Evolutionary conservation across 2,888 invertebrate genomes (phyloP).

Genomic region (Tholera decimalis): DNA sequence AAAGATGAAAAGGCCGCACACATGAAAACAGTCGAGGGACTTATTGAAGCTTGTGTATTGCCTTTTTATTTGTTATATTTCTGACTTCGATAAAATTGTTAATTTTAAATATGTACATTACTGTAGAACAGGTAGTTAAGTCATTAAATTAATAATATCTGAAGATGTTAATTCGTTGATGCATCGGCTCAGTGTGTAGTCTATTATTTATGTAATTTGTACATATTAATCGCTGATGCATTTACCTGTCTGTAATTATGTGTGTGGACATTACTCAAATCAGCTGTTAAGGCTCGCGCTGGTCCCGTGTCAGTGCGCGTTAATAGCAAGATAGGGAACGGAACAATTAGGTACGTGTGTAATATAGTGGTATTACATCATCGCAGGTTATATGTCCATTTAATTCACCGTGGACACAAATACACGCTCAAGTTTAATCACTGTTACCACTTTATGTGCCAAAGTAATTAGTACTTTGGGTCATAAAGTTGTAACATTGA

Average conservation of each 20-base stretch:
- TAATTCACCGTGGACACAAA: constrained; percentile 6
- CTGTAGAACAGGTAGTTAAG: background rate
- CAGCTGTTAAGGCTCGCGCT: constrained; percentile 56
- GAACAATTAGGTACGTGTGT: constrained; percentile 40
- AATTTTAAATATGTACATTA: background rate
- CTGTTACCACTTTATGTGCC: no score
- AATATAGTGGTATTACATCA: constrained; percentile 29
- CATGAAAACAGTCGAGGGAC: background rate
- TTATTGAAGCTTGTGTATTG: constrained; percentile 4
- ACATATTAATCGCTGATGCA: constrained; percentile 74
- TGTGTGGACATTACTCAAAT: constrained; percentile 74
- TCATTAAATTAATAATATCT: background rate
- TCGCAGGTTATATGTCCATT: constrained; percentile 21
- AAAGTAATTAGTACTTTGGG: background rate
- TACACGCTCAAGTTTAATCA: background rate
- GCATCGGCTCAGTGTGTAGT: constrained; percentile 53
- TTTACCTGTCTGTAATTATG: constrained; percentile 71
- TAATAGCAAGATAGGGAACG: constrained; percentile 37
- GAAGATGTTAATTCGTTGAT: constrained; percentile 55
- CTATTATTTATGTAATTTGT: constrained; percentile 77
- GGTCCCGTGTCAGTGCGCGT: constrained; percentile 47
- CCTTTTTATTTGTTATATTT: constrained; percentile 8
- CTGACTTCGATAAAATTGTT: background rate
- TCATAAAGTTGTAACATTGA: background rate
- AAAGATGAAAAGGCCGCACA: constrained; percentile 22